Conservation (phyloP, 2,113 vertebrate species). For the Colius striatus region DNA sequence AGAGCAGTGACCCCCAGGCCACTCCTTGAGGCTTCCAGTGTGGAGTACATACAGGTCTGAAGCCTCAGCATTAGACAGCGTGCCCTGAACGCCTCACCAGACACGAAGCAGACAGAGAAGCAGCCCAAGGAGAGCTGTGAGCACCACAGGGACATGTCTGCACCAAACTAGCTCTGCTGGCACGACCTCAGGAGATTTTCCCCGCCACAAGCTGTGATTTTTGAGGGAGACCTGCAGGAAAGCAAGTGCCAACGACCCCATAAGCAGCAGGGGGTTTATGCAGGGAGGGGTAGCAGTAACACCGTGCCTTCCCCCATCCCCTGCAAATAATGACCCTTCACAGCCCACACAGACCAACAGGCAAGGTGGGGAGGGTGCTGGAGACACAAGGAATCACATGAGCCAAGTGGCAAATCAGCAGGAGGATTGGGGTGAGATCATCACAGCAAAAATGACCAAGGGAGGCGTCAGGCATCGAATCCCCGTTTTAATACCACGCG, state of each 20-base stretch:
- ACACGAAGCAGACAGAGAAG: neutral
- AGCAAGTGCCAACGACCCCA: neutral
- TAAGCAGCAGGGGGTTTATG: neutral
- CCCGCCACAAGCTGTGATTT: neutral
- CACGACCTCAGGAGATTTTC: neutral
- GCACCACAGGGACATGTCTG: fast-evolving
- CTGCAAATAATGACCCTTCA: neutral
- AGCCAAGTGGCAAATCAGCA: constrained; percentile 28
- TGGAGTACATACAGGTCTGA: neutral
- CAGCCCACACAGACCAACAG: neutral
- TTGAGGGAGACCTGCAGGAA: neutral
- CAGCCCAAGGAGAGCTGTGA: neutral
- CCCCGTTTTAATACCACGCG: neutral
- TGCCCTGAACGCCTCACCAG: too few species aligned
- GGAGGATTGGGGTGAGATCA: constrained; percentile 1
- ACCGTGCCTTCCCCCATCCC: neutral
- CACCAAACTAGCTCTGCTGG: neutral
- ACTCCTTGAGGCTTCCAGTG: neutral
- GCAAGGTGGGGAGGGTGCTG: neutral
- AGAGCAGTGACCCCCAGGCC: neutral
- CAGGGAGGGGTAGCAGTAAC: neutral
- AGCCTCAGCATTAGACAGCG: neutral
- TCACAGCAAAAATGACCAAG: neutral
- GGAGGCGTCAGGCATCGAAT: neutral
- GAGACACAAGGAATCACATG: neutral